Conservation (phyloP, 2,888 invertebrate species). For the Archips xylosteana region DNA sequence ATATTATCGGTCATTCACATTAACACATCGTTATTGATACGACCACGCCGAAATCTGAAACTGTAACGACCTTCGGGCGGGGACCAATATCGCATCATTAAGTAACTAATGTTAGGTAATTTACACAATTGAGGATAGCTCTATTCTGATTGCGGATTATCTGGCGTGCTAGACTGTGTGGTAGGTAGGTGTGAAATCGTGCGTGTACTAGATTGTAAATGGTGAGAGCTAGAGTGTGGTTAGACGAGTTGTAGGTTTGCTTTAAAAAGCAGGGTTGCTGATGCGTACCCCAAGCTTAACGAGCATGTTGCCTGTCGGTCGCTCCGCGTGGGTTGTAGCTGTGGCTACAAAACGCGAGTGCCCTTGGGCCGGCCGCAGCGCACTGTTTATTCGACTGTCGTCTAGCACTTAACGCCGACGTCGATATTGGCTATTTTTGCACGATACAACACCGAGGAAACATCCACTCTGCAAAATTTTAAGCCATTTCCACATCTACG, state of each 20-base stretch:
- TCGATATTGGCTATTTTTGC: slow-evolving; percentile 81
- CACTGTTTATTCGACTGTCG: slow-evolving; percentile 81
- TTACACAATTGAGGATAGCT: not conserved
- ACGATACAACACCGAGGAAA: slow-evolving; percentile 66
- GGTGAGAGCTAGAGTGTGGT: too few species aligned
- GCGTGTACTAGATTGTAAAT: too few species aligned
- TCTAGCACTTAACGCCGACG: slow-evolving; percentile 81
- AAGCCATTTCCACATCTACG: slow-evolving; percentile 51
- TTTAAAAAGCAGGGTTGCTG: not conserved
- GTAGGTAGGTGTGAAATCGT: not conserved
- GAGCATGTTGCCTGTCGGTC: slow-evolving; percentile 33
- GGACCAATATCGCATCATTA: slow-evolving; percentile 1
- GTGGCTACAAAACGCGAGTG: slow-evolving; percentile 65
- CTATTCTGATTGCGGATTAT: slow-evolving; percentile 2
- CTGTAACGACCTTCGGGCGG: not conserved
- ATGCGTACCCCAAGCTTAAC: not conserved
- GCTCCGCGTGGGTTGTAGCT: slow-evolving; percentile 60
- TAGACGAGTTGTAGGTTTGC: too few species aligned
- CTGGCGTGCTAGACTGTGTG: not conserved
- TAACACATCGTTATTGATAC: not conserved
- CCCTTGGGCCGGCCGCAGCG: slow-evolving; percentile 68
- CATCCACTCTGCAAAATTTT: slow-evolving; percentile 57
- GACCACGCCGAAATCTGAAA: not conserved
- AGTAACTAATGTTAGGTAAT: slow-evolving; percentile 1
- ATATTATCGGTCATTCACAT: not conserved